These are phyloP conservation scores for Oconnorella tubifera DNA, from an alignment of 2,888 invertebrate genomes.

Conservation along the genomic window DNA sequence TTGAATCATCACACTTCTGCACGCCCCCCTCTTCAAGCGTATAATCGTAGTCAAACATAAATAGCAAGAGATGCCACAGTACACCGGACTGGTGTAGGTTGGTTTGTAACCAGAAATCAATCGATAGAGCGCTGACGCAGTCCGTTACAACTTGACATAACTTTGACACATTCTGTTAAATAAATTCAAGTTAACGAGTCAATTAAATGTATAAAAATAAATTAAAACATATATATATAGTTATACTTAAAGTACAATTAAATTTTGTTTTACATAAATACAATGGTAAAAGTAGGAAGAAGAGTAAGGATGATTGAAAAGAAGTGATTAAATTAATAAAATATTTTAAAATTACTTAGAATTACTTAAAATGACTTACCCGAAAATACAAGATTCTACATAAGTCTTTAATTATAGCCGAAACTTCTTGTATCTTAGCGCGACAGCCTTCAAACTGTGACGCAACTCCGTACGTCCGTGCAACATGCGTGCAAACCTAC, in stretches of 20 bases:
- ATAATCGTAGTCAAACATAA: conserved; percentile 91
- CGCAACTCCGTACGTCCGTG: conserved; percentile 90
- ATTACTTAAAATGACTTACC: too few relatives aligned
- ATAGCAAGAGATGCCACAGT: conserved; percentile 83
- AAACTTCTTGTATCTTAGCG: conserved; percentile 76
- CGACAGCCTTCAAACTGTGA: conserved; percentile 88
- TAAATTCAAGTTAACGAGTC: too few relatives aligned
- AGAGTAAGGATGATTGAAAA: too few relatives aligned
- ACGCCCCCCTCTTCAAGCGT: conserved; percentile 95
- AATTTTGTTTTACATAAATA: too few relatives aligned
- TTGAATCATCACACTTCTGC: conserved; percentile 75
- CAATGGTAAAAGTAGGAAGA: too few relatives aligned
- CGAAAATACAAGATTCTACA: conserved; percentile 81
- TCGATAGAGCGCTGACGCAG: conserved; percentile 80
- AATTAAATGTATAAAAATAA: too few relatives aligned
- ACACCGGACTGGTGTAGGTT: conserved; percentile 67
- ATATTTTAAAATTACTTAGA: too few relatives aligned
- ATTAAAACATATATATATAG: too few relatives aligned
- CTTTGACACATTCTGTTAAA: conserved; percentile 67
- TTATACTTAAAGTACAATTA: too few relatives aligned
- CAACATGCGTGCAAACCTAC: conserved; percentile 81
- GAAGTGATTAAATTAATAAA: too few relatives aligned
- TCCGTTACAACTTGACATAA: conserved; percentile 83
- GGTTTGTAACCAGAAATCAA: conserved; percentile 77
- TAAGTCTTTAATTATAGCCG: conserved; percentile 80